Evolutionary conservation across 2,888 invertebrate species (phyloP), one percentile per base, ranked within the genome.

Genomic region (Dryobotodes eremita): DNA sequence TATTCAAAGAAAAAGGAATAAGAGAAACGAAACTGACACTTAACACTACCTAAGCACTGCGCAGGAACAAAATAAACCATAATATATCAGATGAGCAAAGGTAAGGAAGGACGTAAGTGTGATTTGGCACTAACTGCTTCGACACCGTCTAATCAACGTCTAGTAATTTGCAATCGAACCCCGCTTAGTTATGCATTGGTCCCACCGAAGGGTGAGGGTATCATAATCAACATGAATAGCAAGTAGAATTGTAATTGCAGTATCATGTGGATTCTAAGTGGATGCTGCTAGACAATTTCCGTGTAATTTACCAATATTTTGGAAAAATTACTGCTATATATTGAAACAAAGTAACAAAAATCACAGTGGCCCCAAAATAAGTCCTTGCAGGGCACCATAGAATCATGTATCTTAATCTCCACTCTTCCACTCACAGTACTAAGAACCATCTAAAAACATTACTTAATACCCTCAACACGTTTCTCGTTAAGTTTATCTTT

Each of bases 401-500:
- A 71, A 71, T 72, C 36, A 59, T 65, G 17, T 72, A 65, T 68
- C 62, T 42, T 59, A 78, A 77, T 59, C 77, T 57, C 50, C 61
- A 17, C 57, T 79, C 59, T 13, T 71, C 48, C 15, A 66, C 53
- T 65, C 23, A 66, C 74, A 57, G 59, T 75, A 77, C 77, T 64
- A 31, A 84, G 78, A 87, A 87, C 68, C 46, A 64, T 80, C 85
- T 84, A 80, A 84, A 84, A 72, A 69, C 75, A 82, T 84, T 83
- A 85, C 78, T 84, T 88, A 89, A 89, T 88, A 84, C 84, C 83
- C 79, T 71, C 72, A 71, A 90, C 90, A 92, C 89, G 90, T 89
- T 88, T 89, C 84, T 82, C 80, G 76, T 89, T 88, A 78, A 82
- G 71, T 83, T 83, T 83, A 88, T 89, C 88, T 80, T 71, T 75